Evolutionary conservation across 2,113 vertebrate species (phyloP).

Genomic region (Hippolais icterina): DNA sequence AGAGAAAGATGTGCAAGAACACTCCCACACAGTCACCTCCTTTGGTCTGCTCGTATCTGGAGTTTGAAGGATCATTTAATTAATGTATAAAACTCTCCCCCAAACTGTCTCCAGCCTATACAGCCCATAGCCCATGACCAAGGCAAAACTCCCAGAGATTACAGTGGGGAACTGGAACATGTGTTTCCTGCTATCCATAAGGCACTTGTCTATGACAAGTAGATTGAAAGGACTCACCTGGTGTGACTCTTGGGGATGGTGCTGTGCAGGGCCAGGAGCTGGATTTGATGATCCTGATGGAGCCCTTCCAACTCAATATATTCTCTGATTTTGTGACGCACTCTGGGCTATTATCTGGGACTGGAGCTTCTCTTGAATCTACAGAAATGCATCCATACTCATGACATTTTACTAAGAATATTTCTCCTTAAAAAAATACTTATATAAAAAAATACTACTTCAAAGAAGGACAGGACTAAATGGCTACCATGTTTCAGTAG

Average conservation of each 20-base stretch:
- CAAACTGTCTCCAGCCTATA: background rate
- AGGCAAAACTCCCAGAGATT: background rate
- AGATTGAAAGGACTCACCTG: background rate
- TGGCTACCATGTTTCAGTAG: background rate
- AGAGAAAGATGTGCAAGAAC: background rate
- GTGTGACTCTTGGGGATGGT: background rate
- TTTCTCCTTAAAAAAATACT: background rate
- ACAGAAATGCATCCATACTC: background rate
- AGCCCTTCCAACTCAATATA: background rate
- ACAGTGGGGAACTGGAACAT: background rate
- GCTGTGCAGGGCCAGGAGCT: background rate
- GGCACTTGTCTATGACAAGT: background rate
- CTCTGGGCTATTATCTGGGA: background rate
- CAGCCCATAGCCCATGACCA: background rate
- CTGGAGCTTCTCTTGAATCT: background rate
- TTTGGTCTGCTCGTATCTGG: background rate
- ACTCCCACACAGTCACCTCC: background rate
- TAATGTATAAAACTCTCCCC: background rate
- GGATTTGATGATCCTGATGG: background rate
- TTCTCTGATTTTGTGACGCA: background rate
- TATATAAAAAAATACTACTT: background rate
- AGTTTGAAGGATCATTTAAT: background rate
- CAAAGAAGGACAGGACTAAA: background rate
- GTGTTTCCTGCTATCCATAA: rapidly evolving
- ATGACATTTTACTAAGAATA: background rate